These are phyloP conservation scores for Crambe crambe DNA, from an alignment of 37 sponge, comb jelly and placozoan genomes.

Conservation along the genomic window DNA sequence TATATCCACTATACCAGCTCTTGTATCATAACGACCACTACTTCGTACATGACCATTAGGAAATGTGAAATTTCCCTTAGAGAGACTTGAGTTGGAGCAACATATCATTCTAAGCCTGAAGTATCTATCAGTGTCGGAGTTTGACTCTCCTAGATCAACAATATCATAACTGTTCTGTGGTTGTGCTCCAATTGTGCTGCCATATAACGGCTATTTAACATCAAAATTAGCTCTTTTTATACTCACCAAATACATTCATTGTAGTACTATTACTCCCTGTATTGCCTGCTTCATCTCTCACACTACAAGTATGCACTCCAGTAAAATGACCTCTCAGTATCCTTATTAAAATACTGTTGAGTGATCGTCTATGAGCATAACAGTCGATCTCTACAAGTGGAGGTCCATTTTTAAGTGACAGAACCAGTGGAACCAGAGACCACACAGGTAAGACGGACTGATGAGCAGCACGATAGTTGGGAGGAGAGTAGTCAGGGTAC, in stretches of 20 bases:
- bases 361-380: background rate
- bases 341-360: too few relatives aligned
- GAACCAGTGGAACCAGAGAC: background rate
- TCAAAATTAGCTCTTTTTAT: background rate
- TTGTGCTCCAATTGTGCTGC: background rate
- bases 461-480: background rate
- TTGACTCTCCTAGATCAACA: background rate
- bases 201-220: too few relatives aligned
- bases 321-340: background rate
- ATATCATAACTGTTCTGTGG: background rate
- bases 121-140: background rate
- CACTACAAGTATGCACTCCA: background rate
- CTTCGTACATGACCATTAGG: background rate
- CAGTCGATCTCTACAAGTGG: background rate
- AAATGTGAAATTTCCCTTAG: background rate
- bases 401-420: background rate
- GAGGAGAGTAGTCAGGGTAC: background rate
- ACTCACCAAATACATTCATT: background rate
- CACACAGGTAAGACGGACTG: background rate
- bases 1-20: too few relatives aligned
- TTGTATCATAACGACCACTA: background rate
- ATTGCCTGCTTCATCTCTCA: background rate
- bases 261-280: background rate
- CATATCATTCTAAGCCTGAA: background rate
- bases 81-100: background rate